Evolutionary conservation across 1,140 invertebrate genomes (phyloP).

Genomic region (Bombus huntii): DNA sequence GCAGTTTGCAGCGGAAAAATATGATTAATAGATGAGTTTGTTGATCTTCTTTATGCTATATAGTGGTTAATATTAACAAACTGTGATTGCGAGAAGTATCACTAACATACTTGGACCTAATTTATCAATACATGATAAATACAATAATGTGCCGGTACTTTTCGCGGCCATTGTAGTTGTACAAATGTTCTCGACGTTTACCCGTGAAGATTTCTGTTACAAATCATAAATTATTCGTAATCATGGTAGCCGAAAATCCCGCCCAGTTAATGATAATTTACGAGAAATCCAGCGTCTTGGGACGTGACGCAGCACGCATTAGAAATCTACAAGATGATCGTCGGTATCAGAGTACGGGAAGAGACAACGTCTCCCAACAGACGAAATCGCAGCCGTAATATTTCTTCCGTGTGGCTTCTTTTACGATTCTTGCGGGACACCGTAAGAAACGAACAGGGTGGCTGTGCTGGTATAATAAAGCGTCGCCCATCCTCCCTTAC

Average conservation of each 20-base stretch:
- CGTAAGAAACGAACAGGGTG: conserved; percentile 57
- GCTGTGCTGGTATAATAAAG: conserved; percentile 61
- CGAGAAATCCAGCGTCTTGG: background rate
- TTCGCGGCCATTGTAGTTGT: too few species aligned
- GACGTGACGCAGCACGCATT: background rate
- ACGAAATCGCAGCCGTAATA: conserved; percentile 63
- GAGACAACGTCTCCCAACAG: conserved; percentile 20
- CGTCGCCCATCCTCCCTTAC: conserved; percentile 46
- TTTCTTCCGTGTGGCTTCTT: conserved; percentile 59
- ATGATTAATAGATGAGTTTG: too few species aligned
- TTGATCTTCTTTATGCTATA: too few species aligned
- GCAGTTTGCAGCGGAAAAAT: too few species aligned
- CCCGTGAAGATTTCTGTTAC: too few species aligned
- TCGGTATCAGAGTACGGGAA: conserved; percentile 27
- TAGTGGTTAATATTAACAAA: too few species aligned
- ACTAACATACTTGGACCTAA: too few species aligned
- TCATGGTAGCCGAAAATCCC: too few species aligned
- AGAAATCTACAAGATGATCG: conserved; percentile 27
- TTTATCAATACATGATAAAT: too few species aligned
- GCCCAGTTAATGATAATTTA: conserved; percentile 1
- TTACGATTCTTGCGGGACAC: conserved; percentile 69
- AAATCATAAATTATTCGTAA: background rate
- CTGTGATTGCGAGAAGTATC: too few species aligned
- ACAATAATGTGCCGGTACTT: too few species aligned
- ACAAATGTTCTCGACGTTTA: too few species aligned